Evolutionary conservation across 2,888 invertebrate species (phyloP), one percentile per base, ranked within the genome.

Genomic region (Sesia apiformis): DNA sequence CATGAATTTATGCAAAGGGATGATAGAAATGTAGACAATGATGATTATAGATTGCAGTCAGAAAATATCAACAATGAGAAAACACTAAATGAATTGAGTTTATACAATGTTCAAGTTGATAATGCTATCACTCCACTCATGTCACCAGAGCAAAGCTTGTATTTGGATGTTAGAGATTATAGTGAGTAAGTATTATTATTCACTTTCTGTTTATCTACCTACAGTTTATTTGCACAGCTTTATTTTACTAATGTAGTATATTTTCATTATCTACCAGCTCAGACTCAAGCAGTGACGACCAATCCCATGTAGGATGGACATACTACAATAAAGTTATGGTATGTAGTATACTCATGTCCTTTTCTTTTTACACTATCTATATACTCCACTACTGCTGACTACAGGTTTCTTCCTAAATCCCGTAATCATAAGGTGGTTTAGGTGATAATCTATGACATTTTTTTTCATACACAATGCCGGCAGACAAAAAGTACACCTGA

Each of bases 261-360:
- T 55, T 51, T 57, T 61, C 8, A 57, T 59, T 56, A 55, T 58
- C 67, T 81, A 81, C 55, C 70, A 89, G 90, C 56, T 90, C 89
- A 52, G 91, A 91, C 55, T 79, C 84, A 55, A 90, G 90, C 53
- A 91, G 91, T 61, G 81, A 81, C 65, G 91, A 90, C 66, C 88
- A 91, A 51, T 90, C 91, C 39, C 91, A 92, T 73, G 88, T 92
- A 63, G 93, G 93, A 59, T 93, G 92, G 91, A 94, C 93, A 3
- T 92, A 94, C 72, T 94, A 94, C 66, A 92, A 93, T 66, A 93
- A 93, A 84, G 92, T 94, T 57, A 91, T 94, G 90, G 92, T 92
- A 78, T 46, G 46, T 23, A 23, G 23, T 23, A 23, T 23, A 23
- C 23, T 23, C 2, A 23, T 23, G 23, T 23, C 1, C 23, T 23